Evolutionary conservation across 1,140 invertebrate species (phyloP), one percentile per base, ranked within the genome.

Genomic region (Papilio aristodemus): DNA sequence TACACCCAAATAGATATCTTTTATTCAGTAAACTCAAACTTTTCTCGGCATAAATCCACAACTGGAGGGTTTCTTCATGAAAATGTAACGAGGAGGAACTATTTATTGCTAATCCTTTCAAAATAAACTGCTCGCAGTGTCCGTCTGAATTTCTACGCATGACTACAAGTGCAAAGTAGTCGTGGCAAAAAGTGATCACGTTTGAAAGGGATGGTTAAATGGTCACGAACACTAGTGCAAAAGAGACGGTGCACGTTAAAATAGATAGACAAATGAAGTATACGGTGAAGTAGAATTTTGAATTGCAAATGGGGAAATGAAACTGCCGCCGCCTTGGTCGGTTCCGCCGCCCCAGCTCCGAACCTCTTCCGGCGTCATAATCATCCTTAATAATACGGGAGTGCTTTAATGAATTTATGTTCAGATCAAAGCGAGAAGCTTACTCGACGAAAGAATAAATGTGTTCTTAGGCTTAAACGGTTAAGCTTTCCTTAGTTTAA

Each of bases 11-110:
- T 83, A 87, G 75, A 86, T 87, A 87, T 89, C 83, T 91, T 91
- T 91, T 89, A 91, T 91, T 91, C 86, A 89, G 82, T 79, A 83
- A 86, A 89, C 76, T 87, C 86, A 89, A 91, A 89, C 78, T 89
- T 89, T 89, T 89, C 86, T 75, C 75, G 67, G 74, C 79, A 89
- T 91, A 89, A 91, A 91, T 89, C 79, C 84, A 84, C 79, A 83
- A 84, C 79, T 82, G 78, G 77, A 81, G 77, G 78, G 83, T 74
- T 76, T 79, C 77, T 85, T 87, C 87, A 89, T 89, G 86, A 89
- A 89, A 91, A 86, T 87, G 81, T 89, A 89, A 89, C 86, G 81
- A 87, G 83, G 69, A 81, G 83, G 80, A 86, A 91, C 86, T 91
- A 91, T 91, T 91, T 91, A 91, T 87, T 80, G 85, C 83, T 89